Percentiles rank a stretch among this genome's conserved stretches.
These are phyloP conservation scores for Drosophila paulistorum DNA, from an alignment of 1,140 invertebrate species.

Conservation along the genomic window DNA sequence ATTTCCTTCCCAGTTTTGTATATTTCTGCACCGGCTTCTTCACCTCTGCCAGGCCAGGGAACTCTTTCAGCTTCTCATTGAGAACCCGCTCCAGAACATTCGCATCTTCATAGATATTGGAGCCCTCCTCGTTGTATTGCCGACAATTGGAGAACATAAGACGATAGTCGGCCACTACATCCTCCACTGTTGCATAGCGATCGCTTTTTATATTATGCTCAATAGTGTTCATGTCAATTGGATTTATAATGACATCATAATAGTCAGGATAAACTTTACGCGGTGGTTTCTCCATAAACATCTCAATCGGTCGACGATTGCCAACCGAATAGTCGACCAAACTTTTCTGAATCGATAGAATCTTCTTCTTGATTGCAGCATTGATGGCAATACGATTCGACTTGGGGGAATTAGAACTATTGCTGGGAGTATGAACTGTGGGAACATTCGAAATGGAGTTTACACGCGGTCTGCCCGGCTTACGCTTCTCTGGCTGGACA, in stretches of 20 bases:
- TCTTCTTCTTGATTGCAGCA: constrained; percentile 87
- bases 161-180: constrained; percentile 87
- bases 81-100: constrained; percentile 93
- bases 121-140: constrained; percentile 97
- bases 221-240: constrained; percentile 97
- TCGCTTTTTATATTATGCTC: constrained; percentile 93
- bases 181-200: constrained; percentile 86
- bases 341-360: constrained; percentile 89
- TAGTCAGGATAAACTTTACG: constrained; percentile 98
- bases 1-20: constrained; percentile 57
- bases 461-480: constrained; percentile 76
- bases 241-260: constrained; percentile 95
- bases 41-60: constrained; percentile 82
- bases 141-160: constrained; percentile 98
- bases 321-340: constrained; percentile 90
- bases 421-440: constrained; percentile 83
- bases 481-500: constrained; percentile 68
- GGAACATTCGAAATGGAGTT: constrained; percentile 84
- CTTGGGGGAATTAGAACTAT: constrained; percentile 65
- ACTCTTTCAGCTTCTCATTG: constrained; percentile 92
- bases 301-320: constrained; percentile 92
- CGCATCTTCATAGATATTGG: constrained; percentile 97
- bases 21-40: constrained; percentile 74
- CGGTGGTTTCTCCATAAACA: constrained; percentile 98
- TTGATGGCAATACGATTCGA: constrained; percentile 76